Base-by-base conservation (phyloP, 2,888 invertebrate genomes). In the Peribatodes rhomboidaria region DNA sequence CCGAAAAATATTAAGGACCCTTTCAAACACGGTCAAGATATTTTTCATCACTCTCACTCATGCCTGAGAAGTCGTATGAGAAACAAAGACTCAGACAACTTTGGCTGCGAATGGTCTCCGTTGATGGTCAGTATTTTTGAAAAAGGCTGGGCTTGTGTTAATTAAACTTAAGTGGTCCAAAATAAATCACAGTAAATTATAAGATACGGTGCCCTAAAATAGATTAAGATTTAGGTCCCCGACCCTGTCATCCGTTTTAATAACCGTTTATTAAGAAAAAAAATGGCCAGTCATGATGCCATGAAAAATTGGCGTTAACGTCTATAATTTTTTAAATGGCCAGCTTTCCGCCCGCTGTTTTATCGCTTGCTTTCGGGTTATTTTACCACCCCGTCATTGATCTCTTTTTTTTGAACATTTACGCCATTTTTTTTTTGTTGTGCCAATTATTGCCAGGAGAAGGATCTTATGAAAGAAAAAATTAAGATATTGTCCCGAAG, bases 181-280 rank as follows among this genome's bases (percentile, higher is more conserved):
- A 35, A 50, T 50, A 42, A 53, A 58, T 54, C 20, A 47, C 13
- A 18, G 20, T 31, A 55, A 65, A 60, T 65, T 56, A 47, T 20
- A 65, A 50, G 49, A 60, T 55, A 55, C 59, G 2, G 54, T 13
- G 2, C 10, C 22, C 53, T 18, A 44, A 60, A 65, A 60, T 46
- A 52, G 52, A 65, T 65, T 50, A 44, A 65, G 60, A 65, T 65
- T 52, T 52, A 55, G 39, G 52, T 31, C 37, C 42, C 42, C 22
- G 44, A 46, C 64, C 27, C 52, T 22, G 49, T 54, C 50, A 56
- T 39, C 31, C 20, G 46, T 57, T 56, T 52, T 61, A 65, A 65
- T 57, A 60, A 60, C 44, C 46, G 42, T 20, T 55, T 65, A 52
- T 55, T 65, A 52, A 4, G 54, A 39, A 60, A 65, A 60, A 65